phyloP scores from a whole-genome alignment of 35 echinoderm and acorn worm species.

The Ptychodera flava region DNA sequence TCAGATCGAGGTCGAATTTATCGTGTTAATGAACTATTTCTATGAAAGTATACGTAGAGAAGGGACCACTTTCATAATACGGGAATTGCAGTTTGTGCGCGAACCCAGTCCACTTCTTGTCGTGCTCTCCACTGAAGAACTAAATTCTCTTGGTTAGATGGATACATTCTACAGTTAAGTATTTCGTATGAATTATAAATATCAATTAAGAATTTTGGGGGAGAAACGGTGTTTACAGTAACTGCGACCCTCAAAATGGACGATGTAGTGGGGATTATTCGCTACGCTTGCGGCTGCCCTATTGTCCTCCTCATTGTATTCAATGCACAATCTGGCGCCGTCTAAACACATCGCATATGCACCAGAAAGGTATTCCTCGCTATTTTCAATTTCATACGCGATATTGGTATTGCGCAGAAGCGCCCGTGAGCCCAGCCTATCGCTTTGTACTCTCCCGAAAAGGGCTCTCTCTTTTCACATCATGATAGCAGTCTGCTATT shows the following conservation, averaged over 20 bases:
- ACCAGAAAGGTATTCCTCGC: background rate
- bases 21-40: too few species aligned
- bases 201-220: too few species aligned
- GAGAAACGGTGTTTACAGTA: background rate
- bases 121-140: too few species aligned
- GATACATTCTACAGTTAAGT: too few species aligned
- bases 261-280: background rate
- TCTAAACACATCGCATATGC: background rate
- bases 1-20: too few species aligned
- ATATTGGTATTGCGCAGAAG: background rate
- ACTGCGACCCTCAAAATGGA: background rate
- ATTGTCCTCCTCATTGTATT: background rate
- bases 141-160: too few species aligned
- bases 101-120: too few species aligned
- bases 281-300: background rate
- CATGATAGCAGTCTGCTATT: background rate
- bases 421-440: background rate
- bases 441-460: background rate
- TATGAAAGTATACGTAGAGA: too few species aligned
- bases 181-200: too few species aligned
- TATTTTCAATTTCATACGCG: background rate
- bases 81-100: too few species aligned
- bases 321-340: background rate
- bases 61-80: too few species aligned
- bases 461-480: background rate